Conservation (phyloP, 2,888 invertebrate species). For the Spodoptera picta region DNA sequence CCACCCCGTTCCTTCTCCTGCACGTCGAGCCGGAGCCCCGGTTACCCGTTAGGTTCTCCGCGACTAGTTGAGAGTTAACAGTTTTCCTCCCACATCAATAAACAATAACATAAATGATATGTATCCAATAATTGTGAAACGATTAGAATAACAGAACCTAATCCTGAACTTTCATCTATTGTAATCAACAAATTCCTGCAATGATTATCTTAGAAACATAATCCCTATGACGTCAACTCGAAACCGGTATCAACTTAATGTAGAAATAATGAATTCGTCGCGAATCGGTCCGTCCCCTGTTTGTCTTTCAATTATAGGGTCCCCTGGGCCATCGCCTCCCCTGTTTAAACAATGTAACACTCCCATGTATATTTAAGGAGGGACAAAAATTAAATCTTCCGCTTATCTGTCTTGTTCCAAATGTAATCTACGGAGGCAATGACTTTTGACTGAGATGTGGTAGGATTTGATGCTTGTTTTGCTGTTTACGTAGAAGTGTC, state of each 20-base stretch:
- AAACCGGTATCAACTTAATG: constrained; percentile 75
- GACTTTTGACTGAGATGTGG: constrained; percentile 53
- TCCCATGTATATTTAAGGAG: constrained; percentile 80
- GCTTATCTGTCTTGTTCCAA: constrained; percentile 68
- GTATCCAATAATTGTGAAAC: background rate
- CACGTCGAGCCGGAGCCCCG: too few species aligned
- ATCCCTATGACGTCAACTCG: constrained; percentile 53
- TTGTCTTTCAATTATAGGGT: constrained; percentile 87
- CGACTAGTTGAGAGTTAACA: too few species aligned
- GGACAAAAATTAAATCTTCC: constrained; percentile 82
- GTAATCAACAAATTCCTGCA: constrained; percentile 38
- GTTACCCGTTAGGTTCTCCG: too few species aligned
- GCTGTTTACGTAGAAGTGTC: background rate
- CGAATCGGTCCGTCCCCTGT: constrained; percentile 81
- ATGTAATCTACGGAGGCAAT: constrained; percentile 72
- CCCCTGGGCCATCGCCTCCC: constrained; percentile 67
- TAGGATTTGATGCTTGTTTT: background rate
- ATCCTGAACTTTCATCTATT: constrained; percentile 1
- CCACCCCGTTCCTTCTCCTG: too few species aligned
- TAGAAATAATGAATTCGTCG: constrained; percentile 85
- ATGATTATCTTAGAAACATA: constrained; percentile 51
- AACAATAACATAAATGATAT: too few species aligned
- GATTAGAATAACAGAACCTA: constrained; percentile 1
- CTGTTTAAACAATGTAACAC: constrained; percentile 79
- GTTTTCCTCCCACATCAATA: too few species aligned